Base-by-base conservation (phyloP, 2,888 invertebrate genomes). In the Alcis repandata region DNA sequence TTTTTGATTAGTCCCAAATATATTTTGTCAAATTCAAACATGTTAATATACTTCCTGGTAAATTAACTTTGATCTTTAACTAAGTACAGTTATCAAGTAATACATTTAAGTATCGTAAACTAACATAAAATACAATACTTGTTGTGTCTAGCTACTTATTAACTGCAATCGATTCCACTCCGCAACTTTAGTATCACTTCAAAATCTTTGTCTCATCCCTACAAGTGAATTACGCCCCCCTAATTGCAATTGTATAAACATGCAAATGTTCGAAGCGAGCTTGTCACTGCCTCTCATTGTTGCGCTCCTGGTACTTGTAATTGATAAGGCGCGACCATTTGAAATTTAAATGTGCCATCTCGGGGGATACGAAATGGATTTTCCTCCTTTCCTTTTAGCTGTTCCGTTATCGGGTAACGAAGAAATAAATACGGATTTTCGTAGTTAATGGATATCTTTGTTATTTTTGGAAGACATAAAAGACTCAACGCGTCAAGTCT, bases 211-310 rank as follows among this genome's bases (percentile, higher is more conserved):
- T 64, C 64, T 38, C 68, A 51, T 64, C 63, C n/a, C 67, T 60
- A 67, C 22, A 19, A 51, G 54, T 40, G 62, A 57, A 53, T 63
- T 56, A 48, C 60, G 57, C 46, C 64, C 83, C 88, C 89, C 90
- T 91, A 91, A 91, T 91, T 90, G 91, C 82, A 82, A 87, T 88
- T 89, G 90, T 90, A 88, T 90, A 89, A 86, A 90, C 89, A 91
- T 91, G 91, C 90, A 92, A 92, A 91, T 91, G 87, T 83, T 77
- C 70, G 86, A 87, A 88, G 86, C 83, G 84, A 86, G 86, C 84
- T 83, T 83, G 85, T 85, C 84, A 86, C 85, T 82, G 82, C 82
- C 83, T 68, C 74, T 74, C 73, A 80, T 81, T 81, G 80, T 84
- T 81, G 87, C 78, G 79, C 77, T 81, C 63, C 86, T 86, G 80